Evolutionary conservation across 1,140 invertebrate genomes (phyloP), one percentile per base, ranked within the genome.

Genomic region (Ceratina australensis): DNA sequence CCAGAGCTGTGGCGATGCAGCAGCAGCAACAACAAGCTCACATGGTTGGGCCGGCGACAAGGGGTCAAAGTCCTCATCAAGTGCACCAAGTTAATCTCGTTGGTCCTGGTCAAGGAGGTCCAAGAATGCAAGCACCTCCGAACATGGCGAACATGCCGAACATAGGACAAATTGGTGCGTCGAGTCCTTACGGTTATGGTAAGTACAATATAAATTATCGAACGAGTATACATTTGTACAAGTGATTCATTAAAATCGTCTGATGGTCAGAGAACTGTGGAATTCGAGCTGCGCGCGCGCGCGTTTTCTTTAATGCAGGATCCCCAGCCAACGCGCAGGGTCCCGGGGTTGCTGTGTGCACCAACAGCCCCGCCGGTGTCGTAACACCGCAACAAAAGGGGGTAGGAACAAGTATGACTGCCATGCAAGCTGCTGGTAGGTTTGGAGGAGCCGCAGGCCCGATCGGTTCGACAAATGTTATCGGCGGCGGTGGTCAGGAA

Each of bases 321-420:
- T 89, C 88, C 42, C 87, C 89, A 60, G 88, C 87, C 12, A 91
- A 88, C 72, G 89, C 87, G 1, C 87, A 89, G 33, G 91, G 91
- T 52, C 89, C 90, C 57, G 89, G 89, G 47, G 92, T 92, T 50
- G 88, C 90, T 47, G 86, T 89, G 22, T 88, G 88, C n/a, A 81
- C 88, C 52, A 89, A 89, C 52, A 92, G 91, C 84, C 87, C 89
- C 56, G 85, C 90, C 79, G 93, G 92, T 63, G 93, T 94, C n/a
- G 93, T 93, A 26, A 90, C 94, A 50, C 94, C 94, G 5, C 93
- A 94, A 60, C 94, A 93, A 59, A 91, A 94, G 61, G 89, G 87
- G 10, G 90, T 91, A 16, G 89, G 87, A 18, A 83, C 88, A 5
- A 93, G 91, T 24, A 90, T 93, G 82, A 87, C 88, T 8, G 86